Evolutionary conservation across 92 coral and sea anemone genomes (phyloP), one percentile per base, ranked within the genome.

Genomic region (Anthopleura xanthogrammica): DNA sequence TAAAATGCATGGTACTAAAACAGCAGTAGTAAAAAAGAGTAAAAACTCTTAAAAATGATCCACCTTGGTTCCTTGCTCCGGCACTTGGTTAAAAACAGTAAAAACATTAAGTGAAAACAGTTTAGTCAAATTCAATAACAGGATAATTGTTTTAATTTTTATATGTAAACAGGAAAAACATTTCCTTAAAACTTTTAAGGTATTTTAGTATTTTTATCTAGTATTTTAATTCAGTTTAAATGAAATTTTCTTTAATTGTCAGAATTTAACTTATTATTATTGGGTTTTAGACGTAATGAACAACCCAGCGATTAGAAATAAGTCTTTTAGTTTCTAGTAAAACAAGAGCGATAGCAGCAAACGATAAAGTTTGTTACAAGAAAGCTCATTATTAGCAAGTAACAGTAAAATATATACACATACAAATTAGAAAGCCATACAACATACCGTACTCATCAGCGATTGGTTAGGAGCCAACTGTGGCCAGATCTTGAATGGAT

Each of bases 141-240:
- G 41, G 14, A 68, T 68, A 23, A 68, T 12, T 68, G 41, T 68
- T 68, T 68, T 23, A 68, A 68, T 68, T 22, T 68, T 64, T 64
- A 64, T 20, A 64, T 24, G 5, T 68, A 12, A 4, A 23, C 74
- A 68, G 74, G 70, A 62, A 68, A 13, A 36, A 68, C 11, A 24
- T 29, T 36, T 29, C 14, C 42, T n/a, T 29, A 29, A 20, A 5
- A 4, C 36, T n/a, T 0, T 65, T 68, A 68, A 68, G 74, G 74
- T 68, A 68, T 68, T 68, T 68, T 29, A 68, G 42, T 23, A 68
- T 68, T 68, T 68, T 68, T 68, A 68, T 68, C 74, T 29, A n/a
- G n/a, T n/a, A 23, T 68, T 68, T 68, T 29, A 68, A 68, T 68
- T 68, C 42, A 68, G 74, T 68, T 29, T 29, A 7, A 23, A 29